Base-by-base conservation (phyloP, 2,797 vertebrate species). In the Melanotaenia nigrans region DNA sequence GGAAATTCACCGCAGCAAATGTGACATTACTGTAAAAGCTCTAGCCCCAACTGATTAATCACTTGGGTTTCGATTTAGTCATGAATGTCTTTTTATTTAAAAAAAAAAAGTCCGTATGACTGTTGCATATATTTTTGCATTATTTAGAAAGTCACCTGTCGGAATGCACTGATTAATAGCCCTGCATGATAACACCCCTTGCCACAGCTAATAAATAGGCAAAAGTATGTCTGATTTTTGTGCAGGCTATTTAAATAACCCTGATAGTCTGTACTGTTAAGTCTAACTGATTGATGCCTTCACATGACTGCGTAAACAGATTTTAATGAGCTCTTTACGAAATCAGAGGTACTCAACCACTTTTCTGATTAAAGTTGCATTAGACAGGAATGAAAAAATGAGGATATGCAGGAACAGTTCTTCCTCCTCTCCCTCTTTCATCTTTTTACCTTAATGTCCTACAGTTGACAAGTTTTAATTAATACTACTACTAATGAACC, bases 291-390 rank as follows among this genome's bases (percentile, higher is more conserved):
- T 61, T 12, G 14, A 55, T 55, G 59, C 60, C 40, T 68, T 61
- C 28, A 67, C 11, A 33, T 60, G 71, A 42, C 61, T 42, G 53
- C 40, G 38, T 47, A 51, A 79, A 87, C 60, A 64, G 40, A 71
- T 73, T 82, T 72, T 69, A 79, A 85, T 80, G 71, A 85, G 78
- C 75, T 81, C 68, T 40, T 77, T 79, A 65, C 14, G 56, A 79
- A 72, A 84, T 78, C 33, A 71, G 53, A 72, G 77, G 78, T 36
- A 71, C 65, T 81, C 62, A 36, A 59, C 54, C 68, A 85, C 83
- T 90, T 87, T 85, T 81, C 65, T 78, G 79, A 86, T 85, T 87
- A 69, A 88, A 83, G 66, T 82, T 83, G 75, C 78, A 71, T 85
- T 83, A 77, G 38, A 68, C 10, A 1, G 51, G 53, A 86, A 81